Conservation (phyloP, 2,888 invertebrate species). For the Drosophila anomelani region DNA sequence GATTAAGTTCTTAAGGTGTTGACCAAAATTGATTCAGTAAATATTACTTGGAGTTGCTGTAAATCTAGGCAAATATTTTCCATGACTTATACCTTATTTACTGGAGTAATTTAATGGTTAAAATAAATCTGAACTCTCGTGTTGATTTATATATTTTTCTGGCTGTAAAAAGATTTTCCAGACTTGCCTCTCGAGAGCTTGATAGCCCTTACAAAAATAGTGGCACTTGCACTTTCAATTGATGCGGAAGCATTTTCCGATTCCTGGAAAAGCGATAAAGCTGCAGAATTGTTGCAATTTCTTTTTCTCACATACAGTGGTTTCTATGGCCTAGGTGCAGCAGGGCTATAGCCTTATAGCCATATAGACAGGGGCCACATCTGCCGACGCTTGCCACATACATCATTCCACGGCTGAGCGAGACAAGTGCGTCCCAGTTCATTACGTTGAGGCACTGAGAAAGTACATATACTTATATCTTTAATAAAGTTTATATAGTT, state of each 20-base stretch:
- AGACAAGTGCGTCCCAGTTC: conserved; percentile 83
- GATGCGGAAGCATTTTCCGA: conserved; percentile 75
- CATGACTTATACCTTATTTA: neutral
- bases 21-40: conserved; percentile 15
- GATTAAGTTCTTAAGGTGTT: conserved; percentile 27
- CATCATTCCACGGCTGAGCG: conserved; percentile 83
- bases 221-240: conserved; percentile 57
- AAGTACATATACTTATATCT: too few species aligned
- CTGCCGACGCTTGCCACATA: conserved; percentile 62
- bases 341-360: conserved; percentile 21
- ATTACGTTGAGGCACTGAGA: conserved; percentile 64
- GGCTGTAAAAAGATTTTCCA: neutral
- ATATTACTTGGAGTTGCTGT: neutral
- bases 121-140: conserved; percentile 1
- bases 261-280: conserved; percentile 77
- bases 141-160: neutral
- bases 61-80: conserved; percentile 11
- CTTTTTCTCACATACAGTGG: conserved; percentile 23
- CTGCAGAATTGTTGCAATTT: conserved; percentile 61
- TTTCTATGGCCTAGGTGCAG: conserved; percentile 21
- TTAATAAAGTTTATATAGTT: too few species aligned
- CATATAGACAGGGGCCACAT: conserved; percentile 43
- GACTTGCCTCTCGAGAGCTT: neutral
- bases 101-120: neutral
- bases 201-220: conserved; percentile 23